These are phyloP conservation scores for Oreochromis tanganicae DNA, from an alignment of 2,113 vertebrate species.

Conservation along the genomic window DNA sequence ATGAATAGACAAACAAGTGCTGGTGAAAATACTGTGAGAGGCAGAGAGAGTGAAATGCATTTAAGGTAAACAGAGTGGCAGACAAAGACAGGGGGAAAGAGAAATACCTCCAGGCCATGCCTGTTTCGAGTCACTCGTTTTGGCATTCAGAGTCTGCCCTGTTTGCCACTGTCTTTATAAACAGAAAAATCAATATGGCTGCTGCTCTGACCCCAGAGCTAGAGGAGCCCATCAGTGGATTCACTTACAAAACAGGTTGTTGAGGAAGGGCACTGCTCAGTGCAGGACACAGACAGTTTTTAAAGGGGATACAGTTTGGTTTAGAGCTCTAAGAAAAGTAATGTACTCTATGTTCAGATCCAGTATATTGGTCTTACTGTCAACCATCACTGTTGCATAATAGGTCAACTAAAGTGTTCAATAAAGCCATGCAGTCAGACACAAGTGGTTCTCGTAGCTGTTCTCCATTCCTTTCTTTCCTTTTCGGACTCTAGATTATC, in stretches of 20 bases:
- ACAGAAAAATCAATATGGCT: conserved; percentile 53
- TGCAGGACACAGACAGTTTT: not conserved
- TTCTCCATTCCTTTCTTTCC: not conserved
- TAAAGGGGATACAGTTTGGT: not conserved
- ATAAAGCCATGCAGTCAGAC: not conserved
- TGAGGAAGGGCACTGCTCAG: not conserved
- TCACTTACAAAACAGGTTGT: conserved; percentile 16
- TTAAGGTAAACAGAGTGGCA: not conserved
- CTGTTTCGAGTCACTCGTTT: conserved; percentile 12
- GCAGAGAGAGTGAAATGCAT: not conserved
- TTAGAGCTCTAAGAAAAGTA: not conserved
- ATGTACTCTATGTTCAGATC: not conserved
- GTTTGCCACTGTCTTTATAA: conserved; percentile 46
- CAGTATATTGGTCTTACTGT: not conserved
- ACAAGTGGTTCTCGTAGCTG: not conserved
- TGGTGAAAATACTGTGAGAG: not conserved
- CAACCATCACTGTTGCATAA: not conserved
- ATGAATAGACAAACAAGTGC: not conserved
- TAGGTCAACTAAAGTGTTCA: not conserved
- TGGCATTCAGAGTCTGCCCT: conserved; percentile 21
- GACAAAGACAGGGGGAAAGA: not conserved
- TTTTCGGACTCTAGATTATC: not conserved
- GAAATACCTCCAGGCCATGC: not conserved
- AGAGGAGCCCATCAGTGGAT: conserved; percentile 2
- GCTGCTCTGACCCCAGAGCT: conserved; percentile 7